Conservation (phyloP, 2,888 invertebrate species). For the Acronicta leporina region DNA sequence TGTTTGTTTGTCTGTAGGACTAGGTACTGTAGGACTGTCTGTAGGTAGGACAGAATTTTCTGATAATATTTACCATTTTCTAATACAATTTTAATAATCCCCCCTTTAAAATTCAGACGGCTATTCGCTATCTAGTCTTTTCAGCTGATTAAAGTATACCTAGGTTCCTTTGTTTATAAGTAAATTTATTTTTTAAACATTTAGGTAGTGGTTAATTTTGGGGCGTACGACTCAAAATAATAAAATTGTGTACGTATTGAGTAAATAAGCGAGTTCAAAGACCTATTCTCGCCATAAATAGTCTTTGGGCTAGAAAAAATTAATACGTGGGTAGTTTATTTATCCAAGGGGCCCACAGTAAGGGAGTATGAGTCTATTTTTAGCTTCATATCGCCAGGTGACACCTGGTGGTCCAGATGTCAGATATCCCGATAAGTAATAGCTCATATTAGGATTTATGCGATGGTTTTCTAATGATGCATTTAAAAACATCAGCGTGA, state of each 20-base stretch:
- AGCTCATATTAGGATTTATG: neutral
- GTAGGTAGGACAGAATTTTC: no score
- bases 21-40: no score
- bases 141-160: no score
- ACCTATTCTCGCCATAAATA: conserved; percentile 24
- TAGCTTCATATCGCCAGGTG: conserved; percentile 20
- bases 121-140: no score
- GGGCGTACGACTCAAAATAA: no score
- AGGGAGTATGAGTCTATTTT: conserved; percentile 28
- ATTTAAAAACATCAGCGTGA: neutral
- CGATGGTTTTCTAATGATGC: conserved; percentile 1
- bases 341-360: conserved; percentile 23
- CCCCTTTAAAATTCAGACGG: no score
- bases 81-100: no score
- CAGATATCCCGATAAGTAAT: conserved; percentile 10
- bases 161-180: no score
- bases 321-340: conserved; percentile 38
- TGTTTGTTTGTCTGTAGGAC: no score
- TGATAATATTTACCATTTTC: no score
- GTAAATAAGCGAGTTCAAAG: conserved; percentile 19
- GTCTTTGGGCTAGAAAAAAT: conserved; percentile 24
- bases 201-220: no score
- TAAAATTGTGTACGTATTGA: neutral
- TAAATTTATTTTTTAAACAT: no score
- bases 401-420: conserved; percentile 36